Evolutionary conservation across 2,113 vertebrate species (phyloP), one percentile per base, ranked within the genome.

Genomic region (Gallinago undulata): DNA sequence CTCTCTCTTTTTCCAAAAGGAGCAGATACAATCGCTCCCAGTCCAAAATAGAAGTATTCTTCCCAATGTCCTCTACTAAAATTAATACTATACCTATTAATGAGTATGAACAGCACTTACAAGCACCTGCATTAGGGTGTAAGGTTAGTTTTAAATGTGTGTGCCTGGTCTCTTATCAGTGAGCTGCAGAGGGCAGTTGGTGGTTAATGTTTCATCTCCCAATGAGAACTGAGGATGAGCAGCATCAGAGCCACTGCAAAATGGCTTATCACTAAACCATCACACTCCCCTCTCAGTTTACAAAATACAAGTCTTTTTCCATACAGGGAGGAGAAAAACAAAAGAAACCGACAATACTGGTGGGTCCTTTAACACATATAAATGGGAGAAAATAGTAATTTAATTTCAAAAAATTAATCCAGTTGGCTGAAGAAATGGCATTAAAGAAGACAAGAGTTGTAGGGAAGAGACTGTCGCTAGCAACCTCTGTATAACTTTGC

Each of bases 141-240:
- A 75, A 94, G 89, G 76, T 51, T 82, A 45, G 76, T 85, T 92
- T 72, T 47, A 80, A 92, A 62, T 50, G 56, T 28, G 27, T 35
- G 66, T 62, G 50, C 57, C 91, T 94, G 80, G 77, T 63, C 60
- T 7, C 53, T 96, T 91, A 89, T 91, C 96, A 87, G 60, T 19
- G 59, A 91, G 35, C 13, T 73, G 45, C 91, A 94, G 50, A 92
- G 77, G 73, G 59, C 75, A 90, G 76, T 31, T 48, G 72, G 68
- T 83, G 48, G 48, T 73, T 94, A 77, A 88, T 86, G 81, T 79
- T 84, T 93, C 86, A 79, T 91, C 56, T 80, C 33, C 70, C 9
- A 3, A 0, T 16, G 70, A 93, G 37, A 94, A 78, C 43, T 74
- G 30, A 22, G 41, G 55, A 66, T 51, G 70, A 94, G 72, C 70